These are phyloP conservation scores for Nephrotoma guestfalica DNA, from an alignment of 2,888 invertebrate genomes.

Conservation along the genomic window DNA sequence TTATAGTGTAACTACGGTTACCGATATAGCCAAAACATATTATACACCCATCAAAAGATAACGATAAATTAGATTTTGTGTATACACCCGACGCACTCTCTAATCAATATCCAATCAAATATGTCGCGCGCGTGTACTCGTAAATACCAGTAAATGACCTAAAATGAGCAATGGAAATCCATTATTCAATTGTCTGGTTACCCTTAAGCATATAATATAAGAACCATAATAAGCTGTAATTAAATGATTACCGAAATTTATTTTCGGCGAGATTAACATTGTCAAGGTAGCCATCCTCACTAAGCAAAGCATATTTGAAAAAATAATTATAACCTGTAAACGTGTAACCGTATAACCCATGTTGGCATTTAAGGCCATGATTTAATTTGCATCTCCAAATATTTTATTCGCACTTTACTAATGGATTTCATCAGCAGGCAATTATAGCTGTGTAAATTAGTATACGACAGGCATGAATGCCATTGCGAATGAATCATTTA, in stretches of 20 bases:
- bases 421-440: neutral
- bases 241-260: too few species aligned
- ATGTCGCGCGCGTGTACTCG: neutral
- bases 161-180: neutral
- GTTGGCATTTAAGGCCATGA: neutral
- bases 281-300: neutral
- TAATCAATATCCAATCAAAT: neutral
- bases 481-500: neutral
- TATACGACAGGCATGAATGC: neutral
- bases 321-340: neutral
- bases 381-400: neutral
- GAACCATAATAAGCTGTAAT: too few species aligned
- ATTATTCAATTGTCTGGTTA: neutral
- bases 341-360: neutral
- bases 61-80: neutral
- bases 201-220: neutral
- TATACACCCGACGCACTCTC: neutral
- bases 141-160: neutral
- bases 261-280: neutral
- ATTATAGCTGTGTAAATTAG: neutral
- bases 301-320: neutral
- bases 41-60: neutral
- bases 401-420: neutral
- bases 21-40: neutral
- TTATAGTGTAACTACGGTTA: neutral